Evolutionary conservation across 2,888 invertebrate genomes (phyloP), one percentile per base, ranked within the genome.

Genomic region (Sphecodes monilicornis): DNA sequence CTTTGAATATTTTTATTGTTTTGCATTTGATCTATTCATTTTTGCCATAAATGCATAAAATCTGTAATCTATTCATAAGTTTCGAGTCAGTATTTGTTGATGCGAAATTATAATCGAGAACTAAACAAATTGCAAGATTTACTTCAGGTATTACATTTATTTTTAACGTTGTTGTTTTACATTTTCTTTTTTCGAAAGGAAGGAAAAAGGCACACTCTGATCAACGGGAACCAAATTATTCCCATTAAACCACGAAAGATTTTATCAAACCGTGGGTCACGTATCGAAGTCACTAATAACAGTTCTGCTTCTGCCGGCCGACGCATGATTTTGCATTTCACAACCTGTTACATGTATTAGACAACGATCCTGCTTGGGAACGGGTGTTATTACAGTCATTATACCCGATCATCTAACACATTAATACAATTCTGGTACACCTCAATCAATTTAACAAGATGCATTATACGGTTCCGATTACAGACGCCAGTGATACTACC

Each of bases 391-490:
- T 70, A 46, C 29, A 29, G 46, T 46, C 70, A 70, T 70, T 70
- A 46, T 70, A 32, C 43, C 8, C 43, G 16, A 69, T 26, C 70
- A n/a, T 46, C 43, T 70, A 46, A 46, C 43, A 29, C 29, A 18
- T 43, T 70, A 46, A 43, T 29, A 29, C 43, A 70, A 46, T 70
- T 32, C 41, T 43, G 10, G 26, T 70, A 29, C 22, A 70, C 43
- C 43, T 43, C 70, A 46, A 70, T 18, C 43, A 43, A 46, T 43
- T 70, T 70, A 43, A 70, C 43, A 70, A 46, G 70, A 22, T 29
- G 8, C 43, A n/a, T 70, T 70, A 70, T 29, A 70, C 3, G 22
- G 29, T 29, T 70, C 29, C 6, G 29, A 29, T 70, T 29, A 46
- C 41, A 18, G 16, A 43, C 16, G 18, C 46, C 3, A n/a, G 1